A percentile compares a stretch with the other conserved stretches of the same genome.
phyloP scores from a whole-genome alignment of 2,797 vertebrate genomes.

The Holocentrus rufus region DNA sequence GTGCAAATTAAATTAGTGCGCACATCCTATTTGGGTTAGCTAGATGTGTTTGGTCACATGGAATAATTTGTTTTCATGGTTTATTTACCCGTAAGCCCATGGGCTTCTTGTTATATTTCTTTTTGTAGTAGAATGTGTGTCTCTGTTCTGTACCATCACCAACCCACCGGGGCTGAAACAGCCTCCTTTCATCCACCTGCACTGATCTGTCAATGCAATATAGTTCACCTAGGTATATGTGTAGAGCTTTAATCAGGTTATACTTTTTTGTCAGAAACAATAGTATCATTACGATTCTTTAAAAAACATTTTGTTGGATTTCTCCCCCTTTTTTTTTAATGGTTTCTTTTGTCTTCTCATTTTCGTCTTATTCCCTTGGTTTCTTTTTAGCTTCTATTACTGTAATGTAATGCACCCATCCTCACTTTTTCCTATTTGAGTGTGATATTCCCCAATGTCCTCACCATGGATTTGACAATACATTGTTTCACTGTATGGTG shows the following conservation, averaged over 20 bases:
- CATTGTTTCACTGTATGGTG: too few relatives aligned
- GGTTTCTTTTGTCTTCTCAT: neutral
- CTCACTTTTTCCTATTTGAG: neutral
- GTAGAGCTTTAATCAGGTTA: too few relatives aligned
- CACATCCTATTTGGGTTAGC: slow-evolving; percentile 6
- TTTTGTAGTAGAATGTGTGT: slow-evolving; percentile 14
- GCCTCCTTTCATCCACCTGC: slow-evolving; percentile 39
- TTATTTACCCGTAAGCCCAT: slow-evolving; percentile 21
- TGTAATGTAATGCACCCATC: too few relatives aligned
- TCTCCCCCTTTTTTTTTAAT: neutral
- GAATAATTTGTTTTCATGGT: slow-evolving; percentile 39
- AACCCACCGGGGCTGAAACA: slow-evolving; percentile 29
- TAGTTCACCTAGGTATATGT: neutral
- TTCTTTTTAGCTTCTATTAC: neutral
- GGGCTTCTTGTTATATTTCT: slow-evolving; percentile 21
- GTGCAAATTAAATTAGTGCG: neutral
- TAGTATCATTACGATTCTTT: too few relatives aligned
- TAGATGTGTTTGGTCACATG: slow-evolving; percentile 33
- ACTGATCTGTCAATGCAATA: slow-evolving; percentile 20
- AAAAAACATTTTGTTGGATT: neutral
- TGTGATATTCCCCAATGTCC: neutral
- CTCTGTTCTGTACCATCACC: slow-evolving; percentile 21
- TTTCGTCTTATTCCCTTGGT: neutral
- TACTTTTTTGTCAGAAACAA: too few relatives aligned
- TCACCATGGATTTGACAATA: neutral